Percentiles rank a stretch among this genome's conserved stretches.
phyloP scores from a whole-genome alignment of 2,113 vertebrate species.

The Neolamprologus fasciatus region DNA sequence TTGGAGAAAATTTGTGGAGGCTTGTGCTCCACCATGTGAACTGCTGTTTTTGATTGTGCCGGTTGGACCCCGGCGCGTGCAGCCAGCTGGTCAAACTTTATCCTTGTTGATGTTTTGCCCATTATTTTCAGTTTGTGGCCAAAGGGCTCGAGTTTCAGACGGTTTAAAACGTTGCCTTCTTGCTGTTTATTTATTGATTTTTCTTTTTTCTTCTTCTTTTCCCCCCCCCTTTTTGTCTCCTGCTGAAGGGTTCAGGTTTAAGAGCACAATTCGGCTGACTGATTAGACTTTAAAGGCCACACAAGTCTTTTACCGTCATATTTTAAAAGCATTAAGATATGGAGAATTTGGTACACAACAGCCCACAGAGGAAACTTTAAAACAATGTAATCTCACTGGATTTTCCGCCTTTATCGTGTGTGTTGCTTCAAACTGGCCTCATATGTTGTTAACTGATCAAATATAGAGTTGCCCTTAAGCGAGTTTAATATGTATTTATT shows the following conservation, averaged over 20 bases:
- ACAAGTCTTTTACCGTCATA: neutral
- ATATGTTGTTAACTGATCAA: neutral
- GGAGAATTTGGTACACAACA: neutral
- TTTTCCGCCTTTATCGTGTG: neutral
- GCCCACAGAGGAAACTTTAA: neutral
- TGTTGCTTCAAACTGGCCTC: neutral
- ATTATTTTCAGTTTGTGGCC: neutral
- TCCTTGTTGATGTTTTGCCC: neutral
- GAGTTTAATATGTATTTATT: neutral
- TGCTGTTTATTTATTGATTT: neutral
- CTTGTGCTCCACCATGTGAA: neutral
- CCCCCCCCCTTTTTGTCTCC: fast-evolving
- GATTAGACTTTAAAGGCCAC: neutral
- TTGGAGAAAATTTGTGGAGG: neutral
- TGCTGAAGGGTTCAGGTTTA: neutral
- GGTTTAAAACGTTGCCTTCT: neutral
- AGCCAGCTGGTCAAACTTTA: conserved; percentile 1
- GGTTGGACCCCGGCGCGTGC: neutral
- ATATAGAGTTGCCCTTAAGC: neutral
- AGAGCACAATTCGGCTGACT: neutral
- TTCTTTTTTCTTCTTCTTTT: neutral
- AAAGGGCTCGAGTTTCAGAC: neutral
- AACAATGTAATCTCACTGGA: neutral
- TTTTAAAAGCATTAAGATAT: neutral
- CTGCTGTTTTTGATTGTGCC: neutral